Percentiles rank a stretch among this genome's conserved stretches.
phyloP scores from a whole-genome alignment of 2,888 invertebrate genomes.

The Plebejus melissa region DNA sequence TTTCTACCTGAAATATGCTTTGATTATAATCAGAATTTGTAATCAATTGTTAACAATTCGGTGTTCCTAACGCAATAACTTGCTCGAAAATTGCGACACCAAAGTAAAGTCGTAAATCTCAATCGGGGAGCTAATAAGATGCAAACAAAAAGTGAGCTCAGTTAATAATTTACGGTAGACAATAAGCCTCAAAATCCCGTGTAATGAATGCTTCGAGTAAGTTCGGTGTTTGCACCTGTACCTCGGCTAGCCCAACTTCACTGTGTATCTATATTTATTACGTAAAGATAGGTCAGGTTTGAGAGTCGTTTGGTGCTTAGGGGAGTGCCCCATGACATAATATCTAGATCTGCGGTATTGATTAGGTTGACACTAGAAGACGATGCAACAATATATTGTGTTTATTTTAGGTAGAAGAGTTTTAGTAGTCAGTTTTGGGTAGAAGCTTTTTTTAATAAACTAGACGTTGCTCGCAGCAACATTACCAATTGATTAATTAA shows the following conservation, averaged over 20 bases:
- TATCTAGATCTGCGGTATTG: background rate
- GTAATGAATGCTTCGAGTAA: constrained; percentile 57
- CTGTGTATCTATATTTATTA: background rate
- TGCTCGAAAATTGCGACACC: constrained; percentile 21
- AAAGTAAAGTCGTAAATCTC: constrained; percentile 26
- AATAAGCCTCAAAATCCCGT: constrained; percentile 53
- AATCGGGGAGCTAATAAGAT: constrained; percentile 46
- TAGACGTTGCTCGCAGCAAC: too few species aligned
- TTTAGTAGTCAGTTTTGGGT: too few species aligned
- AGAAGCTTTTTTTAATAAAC: too few species aligned
- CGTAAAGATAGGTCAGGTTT: background rate
- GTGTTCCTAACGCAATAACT: background rate
- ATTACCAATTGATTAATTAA: too few species aligned
- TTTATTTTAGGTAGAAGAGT: too few species aligned
- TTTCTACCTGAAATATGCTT: background rate
- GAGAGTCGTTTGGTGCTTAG: background rate
- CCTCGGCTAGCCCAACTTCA: constrained; percentile 30
- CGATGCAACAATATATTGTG: background rate
- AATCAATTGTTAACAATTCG: background rate
- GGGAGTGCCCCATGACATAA: background rate
- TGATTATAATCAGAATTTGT: background rate
- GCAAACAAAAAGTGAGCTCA: constrained; percentile 55
- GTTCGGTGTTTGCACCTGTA: constrained; percentile 54
- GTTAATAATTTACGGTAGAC: constrained; percentile 58
- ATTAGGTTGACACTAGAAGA: background rate